These are phyloP conservation scores for Drosophila greeni DNA, from an alignment of 2,888 invertebrate species.

Conservation along the genomic window DNA sequence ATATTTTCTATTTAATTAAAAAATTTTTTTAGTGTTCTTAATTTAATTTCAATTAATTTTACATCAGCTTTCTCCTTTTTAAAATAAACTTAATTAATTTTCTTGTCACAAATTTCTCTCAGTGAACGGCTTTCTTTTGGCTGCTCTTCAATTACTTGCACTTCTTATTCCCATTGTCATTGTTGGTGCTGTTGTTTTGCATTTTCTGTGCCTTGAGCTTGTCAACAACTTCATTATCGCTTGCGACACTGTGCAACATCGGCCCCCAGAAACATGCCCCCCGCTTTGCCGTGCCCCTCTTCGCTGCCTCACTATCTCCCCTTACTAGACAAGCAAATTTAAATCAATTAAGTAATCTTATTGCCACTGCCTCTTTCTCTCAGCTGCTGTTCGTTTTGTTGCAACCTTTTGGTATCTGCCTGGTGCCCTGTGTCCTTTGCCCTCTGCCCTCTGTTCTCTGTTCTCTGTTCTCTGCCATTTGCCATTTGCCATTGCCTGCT, in stretches of 20 bases:
- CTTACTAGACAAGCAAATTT: slow-evolving; percentile 68
- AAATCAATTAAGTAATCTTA: slow-evolving; percentile 71
- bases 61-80: neutral
- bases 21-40: neutral
- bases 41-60: neutral
- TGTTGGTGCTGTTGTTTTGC: slow-evolving; percentile 55
- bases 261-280: slow-evolving; percentile 37
- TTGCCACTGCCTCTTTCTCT: slow-evolving; percentile 46
- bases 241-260: slow-evolving; percentile 62
- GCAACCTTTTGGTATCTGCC: slow-evolving; percentile 18
- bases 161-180: slow-evolving; percentile 12
- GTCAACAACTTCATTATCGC: slow-evolving; percentile 72
- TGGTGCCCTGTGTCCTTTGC: slow-evolving; percentile 8
- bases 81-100: neutral
- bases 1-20: neutral
- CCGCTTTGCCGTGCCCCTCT: no score
- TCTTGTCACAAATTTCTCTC: neutral
- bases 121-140: slow-evolving; percentile 30
- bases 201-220: slow-evolving; percentile 59
- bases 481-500: slow-evolving; percentile 55
- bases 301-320: neutral
- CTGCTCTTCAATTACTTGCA: slow-evolving; percentile 67
- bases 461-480: slow-evolving; percentile 2
- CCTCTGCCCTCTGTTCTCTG: neutral
- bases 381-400: slow-evolving; percentile 13